phyloP scores from a whole-genome alignment of 2,797 vertebrate genomes.

The Geotria australis region DNA sequence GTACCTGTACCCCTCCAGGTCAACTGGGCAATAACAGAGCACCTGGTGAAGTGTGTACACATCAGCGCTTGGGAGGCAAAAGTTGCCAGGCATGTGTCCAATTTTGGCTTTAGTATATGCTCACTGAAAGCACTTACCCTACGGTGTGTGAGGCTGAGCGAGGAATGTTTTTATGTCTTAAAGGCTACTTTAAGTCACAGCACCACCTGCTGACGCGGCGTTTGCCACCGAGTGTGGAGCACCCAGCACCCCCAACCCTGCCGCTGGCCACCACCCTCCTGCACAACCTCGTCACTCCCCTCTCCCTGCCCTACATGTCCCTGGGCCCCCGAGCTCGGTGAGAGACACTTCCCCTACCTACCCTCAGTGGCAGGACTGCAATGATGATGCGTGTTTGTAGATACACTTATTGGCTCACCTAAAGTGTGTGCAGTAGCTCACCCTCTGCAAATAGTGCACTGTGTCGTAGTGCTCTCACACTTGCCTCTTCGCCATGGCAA shows the following conservation, averaged over 20 bases:
- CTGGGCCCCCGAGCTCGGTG: constrained; percentile 68
- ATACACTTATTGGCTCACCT: constrained; percentile 11
- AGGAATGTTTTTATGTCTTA: too few species aligned
- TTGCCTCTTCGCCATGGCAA: too few species aligned
- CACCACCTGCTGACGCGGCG: constrained; percentile 76
- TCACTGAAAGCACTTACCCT: too few species aligned
- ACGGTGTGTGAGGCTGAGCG: too few species aligned
- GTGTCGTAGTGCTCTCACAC: too few species aligned
- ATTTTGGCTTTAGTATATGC: too few species aligned
- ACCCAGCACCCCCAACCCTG: constrained; percentile 47
- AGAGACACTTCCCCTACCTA: not conserved
- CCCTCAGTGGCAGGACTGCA: not conserved
- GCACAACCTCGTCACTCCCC: constrained; percentile 79
- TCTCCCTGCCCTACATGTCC: constrained; percentile 94
- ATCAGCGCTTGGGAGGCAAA: not conserved
- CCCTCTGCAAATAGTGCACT: constrained; percentile 7
- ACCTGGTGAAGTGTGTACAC: too few species aligned
- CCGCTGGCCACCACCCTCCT: constrained; percentile 72
- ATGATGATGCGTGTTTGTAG: constrained; percentile 3
- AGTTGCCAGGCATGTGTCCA: not conserved
- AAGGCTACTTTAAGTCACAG: constrained; percentile 75
- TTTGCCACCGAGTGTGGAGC: constrained; percentile 75
- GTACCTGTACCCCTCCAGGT: too few species aligned
- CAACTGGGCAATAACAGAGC: too few species aligned
- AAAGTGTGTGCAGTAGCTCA: constrained; percentile 16